A percentile compares a stretch with the other conserved stretches of the same genome.
Evolutionary conservation across 2,113 vertebrate genomes (phyloP).

Genomic region (Zosterops lateralis): DNA sequence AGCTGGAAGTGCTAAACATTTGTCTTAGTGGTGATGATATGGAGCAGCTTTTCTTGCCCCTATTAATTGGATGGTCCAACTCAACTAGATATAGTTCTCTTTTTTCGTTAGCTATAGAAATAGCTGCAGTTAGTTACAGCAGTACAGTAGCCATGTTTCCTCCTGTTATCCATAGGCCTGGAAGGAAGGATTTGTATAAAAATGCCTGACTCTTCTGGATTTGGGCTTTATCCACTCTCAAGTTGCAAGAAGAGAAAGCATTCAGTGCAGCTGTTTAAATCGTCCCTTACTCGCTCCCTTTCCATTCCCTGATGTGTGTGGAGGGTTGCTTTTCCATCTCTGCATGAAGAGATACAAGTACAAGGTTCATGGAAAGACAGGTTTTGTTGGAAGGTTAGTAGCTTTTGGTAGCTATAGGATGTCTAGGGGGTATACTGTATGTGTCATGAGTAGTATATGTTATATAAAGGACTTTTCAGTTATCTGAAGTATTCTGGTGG

Average conservation of each 20-base stretch:
- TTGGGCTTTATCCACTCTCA: neutral
- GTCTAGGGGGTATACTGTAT: neutral
- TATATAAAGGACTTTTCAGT: neutral
- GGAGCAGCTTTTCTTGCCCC: neutral
- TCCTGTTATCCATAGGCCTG: neutral
- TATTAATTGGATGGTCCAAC: neutral
- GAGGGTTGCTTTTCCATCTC: neutral
- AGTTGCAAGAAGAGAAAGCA: neutral
- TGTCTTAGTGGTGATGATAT: neutral
- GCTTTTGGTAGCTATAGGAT: neutral
- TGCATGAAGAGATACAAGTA: neutral
- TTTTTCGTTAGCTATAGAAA: neutral
- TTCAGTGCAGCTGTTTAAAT: neutral
- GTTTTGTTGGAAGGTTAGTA: neutral
- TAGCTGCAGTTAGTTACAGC: neutral
- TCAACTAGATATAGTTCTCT: neutral
- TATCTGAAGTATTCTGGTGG: neutral
- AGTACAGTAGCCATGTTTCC: neutral
- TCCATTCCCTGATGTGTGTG: rapidly evolving
- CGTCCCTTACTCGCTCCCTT: neutral
- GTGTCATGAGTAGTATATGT: neutral
- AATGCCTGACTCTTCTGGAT: neutral
- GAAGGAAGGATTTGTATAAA: neutral
- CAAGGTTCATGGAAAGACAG: neutral
- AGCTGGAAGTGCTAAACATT: neutral